These are phyloP conservation scores for Streblospio benedicti DNA, from an alignment of 1,140 invertebrate genomes.

Conservation along the genomic window DNA sequence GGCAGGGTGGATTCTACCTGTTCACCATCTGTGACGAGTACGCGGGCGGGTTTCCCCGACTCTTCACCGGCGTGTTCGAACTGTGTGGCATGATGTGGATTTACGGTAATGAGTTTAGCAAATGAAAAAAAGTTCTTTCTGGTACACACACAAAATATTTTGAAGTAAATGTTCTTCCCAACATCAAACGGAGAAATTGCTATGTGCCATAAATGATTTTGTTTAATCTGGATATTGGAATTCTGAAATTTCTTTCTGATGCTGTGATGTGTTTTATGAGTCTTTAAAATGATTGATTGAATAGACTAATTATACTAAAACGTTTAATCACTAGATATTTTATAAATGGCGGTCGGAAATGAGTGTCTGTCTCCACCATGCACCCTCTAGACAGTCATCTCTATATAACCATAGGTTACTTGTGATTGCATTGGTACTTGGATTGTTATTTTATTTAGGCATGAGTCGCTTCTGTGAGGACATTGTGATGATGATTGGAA, in stretches of 20 bases:
- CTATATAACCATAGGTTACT: not conserved
- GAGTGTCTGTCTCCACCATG: too few relatives aligned
- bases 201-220: not conserved
- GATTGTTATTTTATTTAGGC: slow-evolving; percentile 31
- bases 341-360: too few relatives aligned
- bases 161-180: too few relatives aligned
- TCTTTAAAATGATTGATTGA: not conserved
- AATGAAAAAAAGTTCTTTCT: too few relatives aligned
- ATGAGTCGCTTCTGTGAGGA: slow-evolving; percentile 55
- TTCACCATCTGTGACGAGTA: slow-evolving; percentile 18
- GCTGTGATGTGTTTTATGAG: not conserved
- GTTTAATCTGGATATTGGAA: not conserved
- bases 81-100: slow-evolving; percentile 16
- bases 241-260: not conserved
- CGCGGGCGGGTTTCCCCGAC: slow-evolving; percentile 14
- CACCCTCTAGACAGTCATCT: too few relatives aligned
- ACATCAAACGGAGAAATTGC: not conserved
- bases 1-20: slow-evolving; percentile 19
- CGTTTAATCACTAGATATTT: too few relatives aligned
- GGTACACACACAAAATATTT: too few relatives aligned
- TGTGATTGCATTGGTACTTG: not conserved
- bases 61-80: slow-evolving; percentile 19
- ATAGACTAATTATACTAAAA: not conserved
- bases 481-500: slow-evolving; percentile 61
- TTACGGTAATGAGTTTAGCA: slow-evolving; percentile 9